Conservation (phyloP, 1,140 invertebrate species). For the Euglossa dilemma region DNA sequence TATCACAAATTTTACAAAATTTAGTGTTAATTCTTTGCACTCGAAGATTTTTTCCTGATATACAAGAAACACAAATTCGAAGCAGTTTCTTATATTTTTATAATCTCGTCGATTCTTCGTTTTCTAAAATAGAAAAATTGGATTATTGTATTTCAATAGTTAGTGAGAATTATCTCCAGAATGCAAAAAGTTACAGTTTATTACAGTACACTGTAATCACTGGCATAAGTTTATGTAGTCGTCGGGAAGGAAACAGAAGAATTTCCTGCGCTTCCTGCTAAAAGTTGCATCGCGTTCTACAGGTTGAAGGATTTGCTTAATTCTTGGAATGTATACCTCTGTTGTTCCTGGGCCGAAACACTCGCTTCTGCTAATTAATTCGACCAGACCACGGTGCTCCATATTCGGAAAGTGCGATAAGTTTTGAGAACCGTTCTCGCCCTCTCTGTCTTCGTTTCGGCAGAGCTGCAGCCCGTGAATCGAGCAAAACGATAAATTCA, state of each 20-base stretch:
- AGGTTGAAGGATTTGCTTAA: slow-evolving; percentile 20
- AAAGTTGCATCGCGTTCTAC: slow-evolving; percentile 7
- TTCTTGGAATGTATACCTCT: slow-evolving; percentile 10
- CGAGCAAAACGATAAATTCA: slow-evolving; percentile 14
- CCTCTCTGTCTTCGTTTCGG: background rate
- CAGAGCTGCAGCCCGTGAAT: background rate
- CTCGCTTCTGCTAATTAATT: slow-evolving; percentile 30
- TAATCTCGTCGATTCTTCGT: too few species aligned
- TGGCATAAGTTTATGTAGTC: too few species aligned
- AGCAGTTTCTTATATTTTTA: too few species aligned
- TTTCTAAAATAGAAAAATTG: too few species aligned
- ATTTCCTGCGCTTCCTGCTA: background rate
- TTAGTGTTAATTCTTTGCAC: too few species aligned
- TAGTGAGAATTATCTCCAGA: too few species aligned
- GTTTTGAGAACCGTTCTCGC: background rate
- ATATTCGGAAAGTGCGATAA: background rate
- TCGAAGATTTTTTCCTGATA: too few species aligned
- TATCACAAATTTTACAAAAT: too few species aligned
- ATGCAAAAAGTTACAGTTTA: too few species aligned
- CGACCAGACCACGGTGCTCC: background rate
- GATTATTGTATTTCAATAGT: too few species aligned
- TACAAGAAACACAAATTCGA: too few species aligned
- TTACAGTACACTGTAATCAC: too few species aligned
- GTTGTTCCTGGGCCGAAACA: background rate
- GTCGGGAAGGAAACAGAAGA: background rate